Evolutionary conservation across 2,888 invertebrate genomes (phyloP).

Genomic region (Hesperia comma): DNA sequence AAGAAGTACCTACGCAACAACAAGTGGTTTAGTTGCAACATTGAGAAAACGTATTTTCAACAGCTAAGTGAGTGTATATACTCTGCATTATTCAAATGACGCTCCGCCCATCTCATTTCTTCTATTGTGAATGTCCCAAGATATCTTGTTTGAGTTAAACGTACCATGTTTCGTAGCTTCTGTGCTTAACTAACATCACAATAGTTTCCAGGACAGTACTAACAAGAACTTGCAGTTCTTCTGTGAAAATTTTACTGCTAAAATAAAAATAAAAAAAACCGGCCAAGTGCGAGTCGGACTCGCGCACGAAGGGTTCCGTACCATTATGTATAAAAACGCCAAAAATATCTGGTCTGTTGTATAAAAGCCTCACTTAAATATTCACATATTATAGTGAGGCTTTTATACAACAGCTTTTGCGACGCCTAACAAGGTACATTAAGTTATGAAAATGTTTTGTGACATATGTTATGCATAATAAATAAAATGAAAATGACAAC

Average conservation of each 20-base stretch:
- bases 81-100: conserved; percentile 29
- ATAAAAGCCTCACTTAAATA: too few relatives aligned
- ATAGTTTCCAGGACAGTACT: background rate
- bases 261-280: too few relatives aligned
- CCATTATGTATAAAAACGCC: too few relatives aligned
- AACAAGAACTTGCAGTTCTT: background rate
- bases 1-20: conserved; percentile 8
- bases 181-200: background rate
- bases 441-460: too few relatives aligned
- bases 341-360: too few relatives aligned
- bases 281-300: too few relatives aligned
- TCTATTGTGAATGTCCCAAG: conserved; percentile 25
- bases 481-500: too few relatives aligned
- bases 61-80: conserved; percentile 16
- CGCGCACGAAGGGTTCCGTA: too few relatives aligned
- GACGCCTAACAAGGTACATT: too few relatives aligned
- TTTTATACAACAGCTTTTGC: too few relatives aligned
- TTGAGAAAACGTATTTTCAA: conserved; percentile 8
- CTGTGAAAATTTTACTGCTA: background rate
- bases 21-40: conserved; percentile 24
- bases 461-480: too few relatives aligned
- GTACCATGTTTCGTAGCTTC: background rate
- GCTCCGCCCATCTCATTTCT: conserved; percentile 31
- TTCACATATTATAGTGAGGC: too few relatives aligned
- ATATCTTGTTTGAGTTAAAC: conserved; percentile 30